Evolutionary conservation across 2,797 vertebrate species (phyloP).

Genomic region (Cynodonichthys magdalenae): DNA sequence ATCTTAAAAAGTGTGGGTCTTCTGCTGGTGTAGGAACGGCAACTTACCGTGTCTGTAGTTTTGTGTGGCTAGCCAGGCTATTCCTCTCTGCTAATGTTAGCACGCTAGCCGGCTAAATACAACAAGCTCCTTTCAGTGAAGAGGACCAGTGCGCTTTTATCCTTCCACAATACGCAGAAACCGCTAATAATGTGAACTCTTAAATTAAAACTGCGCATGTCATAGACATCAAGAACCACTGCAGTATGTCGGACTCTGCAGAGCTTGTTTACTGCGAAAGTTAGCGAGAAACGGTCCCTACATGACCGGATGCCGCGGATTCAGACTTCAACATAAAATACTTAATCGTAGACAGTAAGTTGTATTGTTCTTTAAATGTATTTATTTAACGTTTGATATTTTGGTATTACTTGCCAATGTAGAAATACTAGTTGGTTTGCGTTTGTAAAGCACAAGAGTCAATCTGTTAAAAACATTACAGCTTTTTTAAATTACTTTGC

Average conservation of each 20-base stretch:
- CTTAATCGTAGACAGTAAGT: neutral
- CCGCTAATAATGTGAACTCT: neutral
- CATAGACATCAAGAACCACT: conserved; percentile 15
- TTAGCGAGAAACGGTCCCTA: conserved; percentile 9
- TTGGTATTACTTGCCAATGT: too few relatives aligned
- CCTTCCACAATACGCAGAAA: neutral
- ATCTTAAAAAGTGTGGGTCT: neutral
- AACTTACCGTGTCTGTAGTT: conserved; percentile 63
- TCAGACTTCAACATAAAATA: conserved; percentile 56
- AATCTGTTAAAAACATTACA: too few relatives aligned
- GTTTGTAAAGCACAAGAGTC: too few relatives aligned
- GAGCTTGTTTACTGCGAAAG: conserved; percentile 52
- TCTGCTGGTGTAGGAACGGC: neutral
- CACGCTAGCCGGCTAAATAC: conserved; percentile 46
- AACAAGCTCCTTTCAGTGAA: neutral
- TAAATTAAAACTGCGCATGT: neutral
- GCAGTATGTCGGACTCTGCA: conserved; percentile 25
- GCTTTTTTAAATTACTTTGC: too few relatives aligned
- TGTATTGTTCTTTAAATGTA: neutral
- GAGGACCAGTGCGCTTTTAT: neutral
- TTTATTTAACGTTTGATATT: too few relatives aligned
- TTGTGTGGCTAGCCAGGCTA: conserved; percentile 15
- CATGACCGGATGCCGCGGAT: conserved; percentile 33
- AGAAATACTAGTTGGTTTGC: too few relatives aligned
- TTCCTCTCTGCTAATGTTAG: conserved; percentile 53